Base-by-base conservation (phyloP, 2,888 invertebrate species). In the Tachina fera region DNA sequence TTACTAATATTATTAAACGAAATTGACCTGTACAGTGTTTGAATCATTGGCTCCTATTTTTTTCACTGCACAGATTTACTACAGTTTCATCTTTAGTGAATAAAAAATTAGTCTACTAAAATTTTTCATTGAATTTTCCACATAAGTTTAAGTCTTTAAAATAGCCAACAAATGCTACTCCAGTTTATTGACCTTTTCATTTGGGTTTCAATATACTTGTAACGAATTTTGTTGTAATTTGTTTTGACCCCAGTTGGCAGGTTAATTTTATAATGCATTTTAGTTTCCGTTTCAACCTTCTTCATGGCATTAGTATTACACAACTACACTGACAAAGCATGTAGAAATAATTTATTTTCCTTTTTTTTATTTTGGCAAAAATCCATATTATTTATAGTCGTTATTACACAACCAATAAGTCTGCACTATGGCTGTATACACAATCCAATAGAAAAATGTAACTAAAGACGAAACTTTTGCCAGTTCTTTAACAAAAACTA, bases 241-340 rank as follows among this genome's bases (percentile, higher is more conserved):
- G 83, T 86, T 60, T 79, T 86, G 86, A 86, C 83, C 76, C 83
- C 74, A 83, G 79, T 86, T 86, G 86, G 86, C 83, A 83, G 72
- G 11, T 79, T 83, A 83, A 80, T 86, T 72, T 63, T 68, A 63
- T 80, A 83, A 83, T 83, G 76, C 49, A 85, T 78, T 82, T 70
- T 3, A 5, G 63, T 49, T 60, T 51, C 53, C 61, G 13, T 58
- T 22, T 47, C 11, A 0, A 39, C 39, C 14, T n/a, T 51, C n/a
- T 3, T 5, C 31, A 9, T 16, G 13, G 6, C 51, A 43, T 14
- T 14, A 14, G 51, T 41, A 10, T 14, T 60, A n/a, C n/a, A 53
- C 43, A 65, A 51, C 13, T n/a, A 22, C 13, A 53, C 6, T 19
- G 1, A 61, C 43, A 41, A 13, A 14, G 9, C 9, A 13, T 47